Evolutionary conservation across 1,140 invertebrate genomes (phyloP).

Genomic region (Lepidurus packardi): DNA sequence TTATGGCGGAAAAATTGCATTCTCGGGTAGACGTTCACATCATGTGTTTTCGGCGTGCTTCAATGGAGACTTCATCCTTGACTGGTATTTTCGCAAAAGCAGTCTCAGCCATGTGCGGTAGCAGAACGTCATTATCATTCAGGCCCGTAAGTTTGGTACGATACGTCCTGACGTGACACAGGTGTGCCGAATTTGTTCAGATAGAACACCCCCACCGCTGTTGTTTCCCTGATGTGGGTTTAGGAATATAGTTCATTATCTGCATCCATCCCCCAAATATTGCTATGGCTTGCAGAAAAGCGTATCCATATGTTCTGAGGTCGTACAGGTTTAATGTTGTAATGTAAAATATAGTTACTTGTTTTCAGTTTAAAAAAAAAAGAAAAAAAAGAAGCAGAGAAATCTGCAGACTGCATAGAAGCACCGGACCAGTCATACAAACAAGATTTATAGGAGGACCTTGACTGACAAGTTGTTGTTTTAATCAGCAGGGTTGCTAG

Average conservation of each 20-base stretch:
- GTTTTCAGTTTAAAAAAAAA: neutral
- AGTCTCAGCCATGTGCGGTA: neutral
- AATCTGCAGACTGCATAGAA: neutral
- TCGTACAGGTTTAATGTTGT: too few relatives aligned
- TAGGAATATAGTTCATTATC: too few relatives aligned
- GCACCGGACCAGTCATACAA: neutral
- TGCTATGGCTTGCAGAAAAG: too few relatives aligned
- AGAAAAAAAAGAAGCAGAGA: neutral
- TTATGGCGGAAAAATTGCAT: conserved; percentile 5
- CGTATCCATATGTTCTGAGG: too few relatives aligned
- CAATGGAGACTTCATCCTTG: neutral
- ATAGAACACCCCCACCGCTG: neutral
- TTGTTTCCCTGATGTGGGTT: neutral
- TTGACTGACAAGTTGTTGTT: conserved; percentile 1
- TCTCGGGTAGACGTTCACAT: neutral
- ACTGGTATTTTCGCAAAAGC: neutral
- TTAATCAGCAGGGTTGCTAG: neutral
- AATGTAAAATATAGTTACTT: neutral
- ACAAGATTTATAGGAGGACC: neutral
- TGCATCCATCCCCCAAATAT: too few relatives aligned
- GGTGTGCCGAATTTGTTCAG: neutral
- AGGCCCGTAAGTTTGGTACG: neutral
- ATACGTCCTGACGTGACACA: neutral
- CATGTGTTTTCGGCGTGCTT: neutral
- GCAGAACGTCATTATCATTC: neutral